These are phyloP conservation scores for Trematomus bernacchii DNA, from an alignment of 2,797 vertebrate genomes.

Conservation along the genomic window DNA sequence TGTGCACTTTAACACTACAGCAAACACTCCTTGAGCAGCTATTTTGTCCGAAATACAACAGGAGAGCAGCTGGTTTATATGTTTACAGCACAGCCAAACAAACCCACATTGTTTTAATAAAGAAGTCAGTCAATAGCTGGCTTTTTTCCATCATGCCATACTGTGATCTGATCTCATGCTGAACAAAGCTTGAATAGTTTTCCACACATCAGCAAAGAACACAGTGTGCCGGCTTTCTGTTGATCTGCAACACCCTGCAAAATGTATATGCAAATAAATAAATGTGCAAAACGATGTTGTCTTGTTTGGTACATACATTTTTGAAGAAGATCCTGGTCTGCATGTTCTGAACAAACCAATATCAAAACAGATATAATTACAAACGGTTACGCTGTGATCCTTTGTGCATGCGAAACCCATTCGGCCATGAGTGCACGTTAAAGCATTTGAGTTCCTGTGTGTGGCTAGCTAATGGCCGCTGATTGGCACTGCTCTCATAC, in stretches of 20 bases:
- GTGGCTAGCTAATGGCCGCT: too few species aligned
- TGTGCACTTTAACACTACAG: not conserved
- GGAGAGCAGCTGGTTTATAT: not conserved
- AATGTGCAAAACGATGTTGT: not conserved
- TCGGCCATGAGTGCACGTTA: too few species aligned
- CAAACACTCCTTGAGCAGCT: slow-evolving; percentile 5
- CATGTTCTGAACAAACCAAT: not conserved
- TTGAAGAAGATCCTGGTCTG: too few species aligned
- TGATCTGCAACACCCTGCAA: not conserved
- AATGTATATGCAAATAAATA: not conserved
- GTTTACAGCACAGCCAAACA: slow-evolving; percentile 19
- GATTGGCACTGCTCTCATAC: too few species aligned
- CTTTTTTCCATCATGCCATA: not conserved
- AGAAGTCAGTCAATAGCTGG: slow-evolving; percentile 9
- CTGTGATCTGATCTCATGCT: slow-evolving; percentile 6
- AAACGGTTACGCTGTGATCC: not conserved
- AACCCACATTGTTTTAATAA: slow-evolving; percentile 14
- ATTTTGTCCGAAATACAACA: slow-evolving; percentile 2
- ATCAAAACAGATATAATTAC: not conserved
- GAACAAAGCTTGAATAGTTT: not conserved
- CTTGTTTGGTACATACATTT: too few species aligned
- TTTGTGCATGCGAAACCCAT: too few species aligned
- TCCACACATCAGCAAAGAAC: not conserved
- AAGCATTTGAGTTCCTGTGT: too few species aligned
- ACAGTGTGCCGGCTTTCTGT: not conserved